Percentiles rank a stretch among this genome's conserved stretches.
Conservation (phyloP, 2,888 invertebrate species). For the Archips crataeganus region DNA sequence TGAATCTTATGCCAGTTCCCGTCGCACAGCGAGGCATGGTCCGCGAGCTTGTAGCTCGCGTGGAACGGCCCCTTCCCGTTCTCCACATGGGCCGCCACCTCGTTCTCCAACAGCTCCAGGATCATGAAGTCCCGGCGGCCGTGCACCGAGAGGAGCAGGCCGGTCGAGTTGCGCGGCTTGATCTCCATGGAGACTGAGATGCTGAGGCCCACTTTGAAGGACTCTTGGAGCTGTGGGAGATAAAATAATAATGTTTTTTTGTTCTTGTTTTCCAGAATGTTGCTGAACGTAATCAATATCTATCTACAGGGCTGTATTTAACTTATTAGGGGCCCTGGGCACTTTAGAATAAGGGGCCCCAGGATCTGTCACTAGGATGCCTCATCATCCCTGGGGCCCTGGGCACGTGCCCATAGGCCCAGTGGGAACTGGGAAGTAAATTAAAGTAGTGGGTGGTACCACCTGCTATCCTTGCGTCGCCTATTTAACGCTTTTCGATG, state of each 20-base stretch:
- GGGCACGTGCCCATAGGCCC: no score
- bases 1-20: slow-evolving; percentile 97
- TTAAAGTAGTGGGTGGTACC: no score
- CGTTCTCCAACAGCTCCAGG: slow-evolving; percentile 95
- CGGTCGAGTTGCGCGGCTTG: slow-evolving; percentile 93
- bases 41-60: slow-evolving; percentile 89
- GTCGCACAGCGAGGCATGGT: slow-evolving; percentile 93
- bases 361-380: no score
- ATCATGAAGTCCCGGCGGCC: slow-evolving; percentile 93
- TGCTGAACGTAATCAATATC: no score
- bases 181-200: slow-evolving; percentile 94
- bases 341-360: no score
- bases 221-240: slow-evolving; percentile 84
- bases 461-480: no score
- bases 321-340: no score
- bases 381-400: no score
- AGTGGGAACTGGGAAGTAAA: no score
- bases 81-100: slow-evolving; percentile 93
- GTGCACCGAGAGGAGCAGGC: slow-evolving; percentile 94
- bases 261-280: no score
- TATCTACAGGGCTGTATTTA: no score
- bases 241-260: neutral
- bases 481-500: no score
- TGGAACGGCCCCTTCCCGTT: slow-evolving; percentile 93
- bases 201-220: slow-evolving; percentile 92